These are phyloP conservation scores for Pseudobourletiella spinata DNA, from an alignment of 1,140 invertebrate species.

Conservation along the genomic window DNA sequence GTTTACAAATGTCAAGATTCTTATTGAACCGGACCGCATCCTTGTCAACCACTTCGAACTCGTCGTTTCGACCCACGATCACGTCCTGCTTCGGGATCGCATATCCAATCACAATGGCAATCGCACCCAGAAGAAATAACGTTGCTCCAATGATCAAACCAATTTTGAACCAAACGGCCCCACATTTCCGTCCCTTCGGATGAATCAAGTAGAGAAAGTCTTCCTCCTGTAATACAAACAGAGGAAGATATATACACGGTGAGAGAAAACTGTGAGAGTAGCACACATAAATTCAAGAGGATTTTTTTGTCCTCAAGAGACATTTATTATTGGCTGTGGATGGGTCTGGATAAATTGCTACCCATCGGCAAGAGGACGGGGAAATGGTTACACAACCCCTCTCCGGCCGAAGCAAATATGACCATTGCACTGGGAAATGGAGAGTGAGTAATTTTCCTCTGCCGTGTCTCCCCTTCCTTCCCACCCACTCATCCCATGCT, in stretches of 20 bases:
- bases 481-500: too few relatives aligned
- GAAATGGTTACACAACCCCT: too few relatives aligned
- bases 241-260: background rate
- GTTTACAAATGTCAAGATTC: slow-evolving; percentile 47
- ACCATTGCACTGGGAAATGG: too few relatives aligned
- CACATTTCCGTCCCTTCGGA: slow-evolving; percentile 37
- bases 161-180: slow-evolving; percentile 44
- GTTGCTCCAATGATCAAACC: slow-evolving; percentile 44
- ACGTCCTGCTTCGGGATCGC: slow-evolving; percentile 44
- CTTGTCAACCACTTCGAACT: slow-evolving; percentile 45
- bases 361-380: too few relatives aligned
- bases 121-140: slow-evolving; percentile 44
- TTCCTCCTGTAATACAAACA: slow-evolving; percentile 38
- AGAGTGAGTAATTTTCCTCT: too few relatives aligned
- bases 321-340: too few relatives aligned
- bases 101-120: slow-evolving; percentile 47
- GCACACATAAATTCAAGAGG: too few relatives aligned
- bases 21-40: slow-evolving; percentile 45
- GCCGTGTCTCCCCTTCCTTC: too few relatives aligned
- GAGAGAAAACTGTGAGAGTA: background rate
- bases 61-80: slow-evolving; percentile 42
- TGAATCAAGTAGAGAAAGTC: slow-evolving; percentile 43
- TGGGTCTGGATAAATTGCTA: too few relatives aligned
- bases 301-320: too few relatives aligned
- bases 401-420: too few relatives aligned